Percentiles rank a stretch among this genome's conserved stretches.
Conservation (phyloP, 2,113 vertebrate species). For the Callipepla squamata region DNA sequence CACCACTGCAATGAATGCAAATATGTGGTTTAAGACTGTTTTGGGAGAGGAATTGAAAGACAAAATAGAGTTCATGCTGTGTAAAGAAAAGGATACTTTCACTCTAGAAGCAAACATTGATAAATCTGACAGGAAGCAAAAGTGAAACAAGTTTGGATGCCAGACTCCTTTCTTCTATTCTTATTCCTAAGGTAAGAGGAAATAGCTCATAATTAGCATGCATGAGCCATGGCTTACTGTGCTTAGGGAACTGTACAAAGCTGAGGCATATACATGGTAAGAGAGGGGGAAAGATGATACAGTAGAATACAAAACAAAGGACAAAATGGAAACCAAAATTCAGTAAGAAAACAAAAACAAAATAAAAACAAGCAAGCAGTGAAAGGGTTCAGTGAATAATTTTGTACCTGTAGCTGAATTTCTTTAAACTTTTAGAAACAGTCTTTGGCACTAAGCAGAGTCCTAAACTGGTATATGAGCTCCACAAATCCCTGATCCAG, state of each 20-base stretch:
- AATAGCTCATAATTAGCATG: slow-evolving; percentile 36
- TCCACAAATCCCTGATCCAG: neutral
- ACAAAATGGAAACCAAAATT: neutral
- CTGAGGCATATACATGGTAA: neutral
- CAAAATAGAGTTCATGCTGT: neutral
- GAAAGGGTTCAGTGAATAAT: neutral
- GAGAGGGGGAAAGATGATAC: neutral
- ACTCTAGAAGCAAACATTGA: neutral
- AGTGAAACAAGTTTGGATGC: neutral
- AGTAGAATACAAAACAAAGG: neutral
- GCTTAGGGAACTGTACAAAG: neutral
- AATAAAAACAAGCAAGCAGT: neutral
- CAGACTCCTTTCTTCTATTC: neutral
- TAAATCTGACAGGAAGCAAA: neutral
- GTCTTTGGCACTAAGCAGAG: neutral
- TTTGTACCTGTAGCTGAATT: neutral
- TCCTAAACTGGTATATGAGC: neutral
- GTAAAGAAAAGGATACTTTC: neutral
- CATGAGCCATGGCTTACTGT: neutral
- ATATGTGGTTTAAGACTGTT: neutral
- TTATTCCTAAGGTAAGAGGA: slow-evolving; percentile 13
- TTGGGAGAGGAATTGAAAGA: neutral
- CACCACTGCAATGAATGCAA: neutral
- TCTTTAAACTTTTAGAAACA: neutral
- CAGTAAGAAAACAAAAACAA: neutral